These are phyloP conservation scores for Lomographa bimaculata DNA, from an alignment of 2,888 invertebrate species.

Conservation along the genomic window DNA sequence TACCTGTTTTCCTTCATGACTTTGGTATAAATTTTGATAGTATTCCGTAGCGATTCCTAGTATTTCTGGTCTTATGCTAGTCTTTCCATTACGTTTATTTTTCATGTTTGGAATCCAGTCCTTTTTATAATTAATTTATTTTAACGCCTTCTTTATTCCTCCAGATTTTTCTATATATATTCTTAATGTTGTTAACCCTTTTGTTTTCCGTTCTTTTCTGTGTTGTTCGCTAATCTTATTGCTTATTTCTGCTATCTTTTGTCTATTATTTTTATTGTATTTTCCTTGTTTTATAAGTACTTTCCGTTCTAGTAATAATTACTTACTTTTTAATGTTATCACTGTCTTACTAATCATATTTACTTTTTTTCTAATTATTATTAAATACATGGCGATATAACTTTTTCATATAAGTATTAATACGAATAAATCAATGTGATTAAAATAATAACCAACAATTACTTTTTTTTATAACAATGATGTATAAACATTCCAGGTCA, in stretches of 20 bases:
- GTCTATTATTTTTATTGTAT: neutral
- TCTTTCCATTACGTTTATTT: no score
- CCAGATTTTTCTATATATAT: no score
- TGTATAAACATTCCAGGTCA: conserved; percentile 44
- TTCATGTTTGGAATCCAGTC: no score
- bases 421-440: neutral
- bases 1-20: neutral
- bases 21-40: conserved; percentile 5
- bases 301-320: neutral
- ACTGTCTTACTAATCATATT: neutral
- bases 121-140: no score
- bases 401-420: no score
- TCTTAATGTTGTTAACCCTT: no score
- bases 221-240: neutral
- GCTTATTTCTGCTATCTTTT: neutral
- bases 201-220: conserved; percentile 1
- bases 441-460: neutral
- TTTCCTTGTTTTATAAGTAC: neutral
- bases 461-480: no score
- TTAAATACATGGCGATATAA: no score
- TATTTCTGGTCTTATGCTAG: conserved; percentile 6
- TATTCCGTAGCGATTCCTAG: conserved; percentile 6
- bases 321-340: neutral
- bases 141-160: neutral
- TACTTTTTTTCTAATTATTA: neutral